Evolutionary conservation across 1,140 invertebrate genomes (phyloP), one percentile per base, ranked within the genome.

Genomic region (Thaumetopoea pityocampa): DNA sequence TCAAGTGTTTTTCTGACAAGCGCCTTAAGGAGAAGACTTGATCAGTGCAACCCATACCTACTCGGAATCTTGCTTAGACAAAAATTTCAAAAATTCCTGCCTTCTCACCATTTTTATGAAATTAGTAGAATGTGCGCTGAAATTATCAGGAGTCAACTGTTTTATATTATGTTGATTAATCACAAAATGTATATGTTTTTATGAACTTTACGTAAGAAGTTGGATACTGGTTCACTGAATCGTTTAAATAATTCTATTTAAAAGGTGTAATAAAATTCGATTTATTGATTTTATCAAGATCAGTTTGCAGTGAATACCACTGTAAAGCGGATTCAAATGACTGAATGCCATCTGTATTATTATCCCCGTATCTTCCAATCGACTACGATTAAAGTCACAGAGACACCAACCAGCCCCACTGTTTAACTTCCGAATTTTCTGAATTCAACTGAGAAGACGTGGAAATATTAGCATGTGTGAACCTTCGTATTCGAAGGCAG

Each of bases 21-120:
- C n/a, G n/a, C n/a, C n/a, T n/a, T n/a, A n/a, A n/a, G n/a, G n/a
- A n/a, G n/a, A n/a, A n/a, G n/a, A n/a, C n/a, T n/a, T n/a, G n/a
- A n/a, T n/a, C n/a, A n/a, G n/a, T n/a, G n/a, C n/a, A n/a, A n/a
- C n/a, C n/a, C n/a, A n/a, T n/a, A n/a, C n/a, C n/a, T n/a, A n/a
- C n/a, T n/a, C n/a, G n/a, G n/a, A n/a, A n/a, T n/a, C n/a, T n/a
- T n/a, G n/a, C n/a, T n/a, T n/a, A n/a, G n/a, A n/a, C n/a, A n/a
- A n/a, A 28, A 41, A 41, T 41, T 41, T 41, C 37, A 41, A 41
- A 41, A 41, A 32, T 41, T 30, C 37, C 37, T 41, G 30, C 32
- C 27, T 41, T 41, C 28, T n/a, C 36, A n/a, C 12, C 28, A 12
- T 23, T 16, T 12, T 41, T 19, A 17, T 41, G 28, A 30, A 41